A percentile compares a stretch with the other conserved stretches of the same genome.
Conservation (phyloP, 2,888 invertebrate species). For the Itoplectis maculator region DNA sequence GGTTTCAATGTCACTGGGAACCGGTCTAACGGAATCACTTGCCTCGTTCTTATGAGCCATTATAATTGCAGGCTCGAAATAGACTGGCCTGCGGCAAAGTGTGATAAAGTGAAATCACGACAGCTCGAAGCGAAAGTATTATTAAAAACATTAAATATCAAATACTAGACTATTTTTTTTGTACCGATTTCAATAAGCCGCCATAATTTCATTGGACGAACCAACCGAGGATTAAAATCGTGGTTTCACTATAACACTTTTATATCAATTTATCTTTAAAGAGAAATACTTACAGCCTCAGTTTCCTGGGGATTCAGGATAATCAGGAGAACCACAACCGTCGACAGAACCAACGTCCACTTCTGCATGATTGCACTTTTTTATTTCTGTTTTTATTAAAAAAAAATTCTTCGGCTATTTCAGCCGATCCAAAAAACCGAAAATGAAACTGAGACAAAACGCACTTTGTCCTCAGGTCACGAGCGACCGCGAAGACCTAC, state of each 20-base stretch:
- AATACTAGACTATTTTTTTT: too few species aligned
- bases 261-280: background rate
- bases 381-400: background rate
- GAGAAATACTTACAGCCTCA: conserved; percentile 56
- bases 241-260: background rate
- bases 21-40: conserved; percentile 3
- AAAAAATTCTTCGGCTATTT: too few species aligned
- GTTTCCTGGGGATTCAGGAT: conserved; percentile 34
- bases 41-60: background rate
- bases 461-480: background rate
- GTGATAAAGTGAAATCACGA: background rate
- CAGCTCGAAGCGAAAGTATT: background rate
- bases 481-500: conserved; percentile 10
- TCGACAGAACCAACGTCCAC: conserved; percentile 31
- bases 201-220: too few species aligned
- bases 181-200: too few species aligned
- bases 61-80: background rate
- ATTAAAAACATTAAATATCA: too few species aligned
- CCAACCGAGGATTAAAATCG: too few species aligned
- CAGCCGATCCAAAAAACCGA: background rate
- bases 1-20: conserved; percentile 34
- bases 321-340: conserved; percentile 40
- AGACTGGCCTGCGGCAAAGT: background rate
- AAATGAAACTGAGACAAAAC: background rate
- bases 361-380: conserved; percentile 41